phyloP scores from a whole-genome alignment of 2,888 invertebrate genomes.

The Notodonta dromedarius region DNA sequence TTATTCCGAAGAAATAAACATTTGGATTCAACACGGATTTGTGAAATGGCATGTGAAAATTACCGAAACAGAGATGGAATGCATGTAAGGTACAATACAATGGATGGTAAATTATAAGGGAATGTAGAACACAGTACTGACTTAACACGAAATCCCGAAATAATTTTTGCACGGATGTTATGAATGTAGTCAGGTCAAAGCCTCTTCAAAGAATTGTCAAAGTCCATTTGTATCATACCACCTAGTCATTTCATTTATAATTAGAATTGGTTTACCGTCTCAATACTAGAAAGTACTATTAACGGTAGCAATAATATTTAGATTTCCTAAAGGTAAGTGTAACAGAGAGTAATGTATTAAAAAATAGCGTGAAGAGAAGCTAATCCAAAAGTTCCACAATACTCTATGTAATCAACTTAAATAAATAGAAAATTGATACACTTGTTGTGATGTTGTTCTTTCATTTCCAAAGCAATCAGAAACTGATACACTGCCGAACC shows the following conservation, averaged over 20 bases:
- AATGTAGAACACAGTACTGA: too few species aligned
- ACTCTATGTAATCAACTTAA: slow-evolving; percentile 1
- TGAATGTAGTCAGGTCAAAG: too few species aligned
- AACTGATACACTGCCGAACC: background rate
- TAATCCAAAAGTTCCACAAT: slow-evolving; percentile 1
- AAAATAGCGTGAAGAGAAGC: slow-evolving; percentile 6
- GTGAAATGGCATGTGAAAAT: slow-evolving; percentile 1
- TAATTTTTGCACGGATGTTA: too few species aligned
- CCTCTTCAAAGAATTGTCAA: background rate
- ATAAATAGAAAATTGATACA: slow-evolving; percentile 5
- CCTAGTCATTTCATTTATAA: background rate
- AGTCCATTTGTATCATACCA: background rate
- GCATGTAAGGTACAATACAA: too few species aligned
- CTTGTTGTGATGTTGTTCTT: background rate
- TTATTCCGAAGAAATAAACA: slow-evolving; percentile 11
- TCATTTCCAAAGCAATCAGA: slow-evolving; percentile 2
- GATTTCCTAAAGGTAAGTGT: background rate
- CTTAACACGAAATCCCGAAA: too few species aligned
- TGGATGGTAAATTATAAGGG: background rate
- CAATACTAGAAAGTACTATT: background rate
- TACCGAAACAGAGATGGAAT: background rate
- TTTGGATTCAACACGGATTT: background rate
- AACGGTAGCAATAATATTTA: slow-evolving; percentile 2
- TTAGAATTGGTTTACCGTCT: background rate
- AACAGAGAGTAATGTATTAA: slow-evolving; percentile 3